A percentile compares a stretch with the other conserved stretches of the same genome.
These are phyloP conservation scores for Solenopsis invicta DNA, from an alignment of 1,140 invertebrate species.

Conservation along the genomic window DNA sequence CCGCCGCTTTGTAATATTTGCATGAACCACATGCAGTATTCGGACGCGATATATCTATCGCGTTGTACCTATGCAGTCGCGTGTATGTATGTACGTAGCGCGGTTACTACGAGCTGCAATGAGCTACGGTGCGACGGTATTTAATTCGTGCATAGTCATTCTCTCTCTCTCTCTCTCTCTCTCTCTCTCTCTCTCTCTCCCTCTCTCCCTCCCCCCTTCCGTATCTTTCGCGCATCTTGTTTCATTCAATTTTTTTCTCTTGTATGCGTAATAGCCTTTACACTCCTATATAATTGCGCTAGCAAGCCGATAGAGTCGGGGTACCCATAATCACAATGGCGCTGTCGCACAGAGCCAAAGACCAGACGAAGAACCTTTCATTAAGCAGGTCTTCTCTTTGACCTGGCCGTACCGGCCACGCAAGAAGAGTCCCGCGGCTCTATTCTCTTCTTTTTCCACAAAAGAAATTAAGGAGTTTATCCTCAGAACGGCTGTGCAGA, in stretches of 20 bases:
- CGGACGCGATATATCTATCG: slow-evolving; percentile 36
- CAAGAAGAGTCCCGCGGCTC: slow-evolving; percentile 54
- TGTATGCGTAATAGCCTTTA: slow-evolving; percentile 69
- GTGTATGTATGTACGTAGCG: neutral
- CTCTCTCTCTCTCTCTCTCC: neutral
- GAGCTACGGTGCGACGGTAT: slow-evolving; percentile 51
- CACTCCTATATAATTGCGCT: slow-evolving; percentile 73
- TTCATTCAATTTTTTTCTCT: slow-evolving; percentile 47
- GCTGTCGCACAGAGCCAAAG: slow-evolving; percentile 62
- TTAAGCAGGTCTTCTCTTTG: slow-evolving; percentile 71
- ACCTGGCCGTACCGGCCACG: slow-evolving; percentile 50
- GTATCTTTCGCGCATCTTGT: neutral
- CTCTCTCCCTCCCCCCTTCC: neutral
- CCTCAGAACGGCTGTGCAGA: slow-evolving; percentile 11
- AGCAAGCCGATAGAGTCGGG: slow-evolving; percentile 69
- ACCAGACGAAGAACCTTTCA: slow-evolving; percentile 70
- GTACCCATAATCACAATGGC: slow-evolving; percentile 72
- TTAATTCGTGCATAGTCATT: slow-evolving; percentile 64
- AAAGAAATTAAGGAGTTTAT: slow-evolving; percentile 69
- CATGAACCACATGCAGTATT: slow-evolving; percentile 10
- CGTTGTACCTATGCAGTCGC: neutral
- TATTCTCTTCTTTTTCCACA: slow-evolving; percentile 41
- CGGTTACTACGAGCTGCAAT: slow-evolving; percentile 56
- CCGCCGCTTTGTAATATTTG: slow-evolving; percentile 51
- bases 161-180: slow-evolving; percentile 1